Conservation (phyloP, 2,113 vertebrate genomes). For the Hippocampus barbouri region DNA sequence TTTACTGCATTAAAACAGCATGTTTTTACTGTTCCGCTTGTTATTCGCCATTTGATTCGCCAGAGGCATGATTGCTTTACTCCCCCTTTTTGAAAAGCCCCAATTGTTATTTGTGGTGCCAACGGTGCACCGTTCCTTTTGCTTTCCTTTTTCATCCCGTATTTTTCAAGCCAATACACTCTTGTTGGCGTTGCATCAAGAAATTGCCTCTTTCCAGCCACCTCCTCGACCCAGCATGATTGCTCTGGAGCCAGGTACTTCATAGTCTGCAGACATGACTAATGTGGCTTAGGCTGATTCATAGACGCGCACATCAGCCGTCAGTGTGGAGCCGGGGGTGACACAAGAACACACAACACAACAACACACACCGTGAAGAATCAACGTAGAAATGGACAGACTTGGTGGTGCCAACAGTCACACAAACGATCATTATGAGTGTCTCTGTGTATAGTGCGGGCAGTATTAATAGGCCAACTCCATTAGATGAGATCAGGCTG, state of each 20-base stretch:
- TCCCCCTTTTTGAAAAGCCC: background rate
- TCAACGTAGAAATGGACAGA: conserved; percentile 42
- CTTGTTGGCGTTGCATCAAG: background rate
- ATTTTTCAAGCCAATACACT: background rate
- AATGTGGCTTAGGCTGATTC: conserved; percentile 65
- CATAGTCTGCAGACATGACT: conserved; percentile 60
- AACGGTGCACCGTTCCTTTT: background rate
- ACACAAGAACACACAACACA: conserved; percentile 45
- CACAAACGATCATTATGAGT: conserved; percentile 38
- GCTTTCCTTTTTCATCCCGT: conserved; percentile 6
- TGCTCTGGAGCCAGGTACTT: conserved; percentile 57
- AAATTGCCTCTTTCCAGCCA: background rate
- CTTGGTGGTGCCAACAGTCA: conserved; percentile 50
- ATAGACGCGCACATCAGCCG: conserved; percentile 56
- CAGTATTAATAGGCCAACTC: conserved; percentile 36
- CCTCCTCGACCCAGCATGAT: background rate
- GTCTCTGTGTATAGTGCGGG: conserved; percentile 37
- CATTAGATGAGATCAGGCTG: conserved; percentile 50
- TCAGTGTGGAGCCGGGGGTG: conserved; percentile 64
- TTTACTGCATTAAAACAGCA: conserved; percentile 26
- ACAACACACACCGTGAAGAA: conserved; percentile 29
- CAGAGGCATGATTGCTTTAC: background rate
- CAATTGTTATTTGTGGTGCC: background rate
- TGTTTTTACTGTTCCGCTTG: conserved; percentile 1
- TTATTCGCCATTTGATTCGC: conserved; percentile 11